Evolutionary conservation across 2,113 vertebrate species (phyloP).

Genomic region (Oncorhynchus masou): DNA sequence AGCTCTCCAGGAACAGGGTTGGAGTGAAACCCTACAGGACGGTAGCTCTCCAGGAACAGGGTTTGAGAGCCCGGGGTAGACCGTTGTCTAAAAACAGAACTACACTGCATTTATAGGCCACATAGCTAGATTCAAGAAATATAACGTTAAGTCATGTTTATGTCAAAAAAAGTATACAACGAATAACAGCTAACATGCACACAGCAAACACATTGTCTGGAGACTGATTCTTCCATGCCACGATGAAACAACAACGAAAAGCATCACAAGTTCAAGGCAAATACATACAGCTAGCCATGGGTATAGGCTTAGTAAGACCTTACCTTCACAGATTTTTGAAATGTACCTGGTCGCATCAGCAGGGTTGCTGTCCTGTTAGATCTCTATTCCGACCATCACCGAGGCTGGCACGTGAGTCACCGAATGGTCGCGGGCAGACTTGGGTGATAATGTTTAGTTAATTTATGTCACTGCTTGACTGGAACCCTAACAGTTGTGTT

Average conservation of each 20-base stretch:
- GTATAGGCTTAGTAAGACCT: constrained; percentile 12
- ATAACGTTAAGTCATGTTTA: not conserved
- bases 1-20: no score
- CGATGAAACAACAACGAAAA: not conserved
- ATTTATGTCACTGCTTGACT: not conserved
- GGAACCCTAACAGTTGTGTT: not conserved
- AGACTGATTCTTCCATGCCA: not conserved
- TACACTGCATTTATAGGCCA: not conserved
- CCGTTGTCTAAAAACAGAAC: not conserved
- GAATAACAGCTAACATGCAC: not conserved
- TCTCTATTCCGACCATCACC: constrained; percentile 52
- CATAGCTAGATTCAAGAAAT: not conserved
- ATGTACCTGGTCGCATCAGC: constrained; percentile 66
- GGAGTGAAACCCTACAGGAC: no score
- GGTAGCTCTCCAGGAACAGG: no score
- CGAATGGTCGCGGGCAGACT: constrained; percentile 25
- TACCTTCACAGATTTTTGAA: constrained; percentile 75
- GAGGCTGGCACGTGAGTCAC: constrained; percentile 20
- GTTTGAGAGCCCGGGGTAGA: no score
- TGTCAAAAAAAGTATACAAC: not conserved
- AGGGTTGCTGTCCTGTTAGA: constrained; percentile 44
- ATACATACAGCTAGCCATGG: not conserved
- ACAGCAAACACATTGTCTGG: not conserved
- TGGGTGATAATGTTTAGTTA: not conserved
- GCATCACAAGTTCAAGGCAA: not conserved